Percentiles rank a stretch among this genome's conserved stretches.
Conservation (phyloP, 1,140 invertebrate species). For the Drosophila busckii region DNA sequence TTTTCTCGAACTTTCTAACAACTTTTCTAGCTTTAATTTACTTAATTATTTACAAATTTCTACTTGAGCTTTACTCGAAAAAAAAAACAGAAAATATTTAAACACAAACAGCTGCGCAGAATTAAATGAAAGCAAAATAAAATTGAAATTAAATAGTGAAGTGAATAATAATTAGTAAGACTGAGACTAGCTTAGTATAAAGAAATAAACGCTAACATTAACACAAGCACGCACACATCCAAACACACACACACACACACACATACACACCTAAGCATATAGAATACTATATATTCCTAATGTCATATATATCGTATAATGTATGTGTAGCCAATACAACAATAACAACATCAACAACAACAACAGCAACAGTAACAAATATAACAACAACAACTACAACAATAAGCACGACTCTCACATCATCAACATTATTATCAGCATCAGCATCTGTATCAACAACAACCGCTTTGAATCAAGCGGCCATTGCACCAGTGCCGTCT, state of each 20-base stretch:
- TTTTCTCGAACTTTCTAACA: constrained; percentile 10
- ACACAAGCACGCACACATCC: constrained; percentile 1
- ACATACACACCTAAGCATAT: not conserved
- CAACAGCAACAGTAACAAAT: constrained; percentile 54
- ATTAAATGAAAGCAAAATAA: not conserved
- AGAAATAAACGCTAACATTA: constrained; percentile 1
- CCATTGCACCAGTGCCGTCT: constrained; percentile 76
- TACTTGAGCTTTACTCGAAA: constrained; percentile 8
- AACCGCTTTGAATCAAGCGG: constrained; percentile 35
- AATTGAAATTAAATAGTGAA: constrained; percentile 3
- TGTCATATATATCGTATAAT: constrained; percentile 22
- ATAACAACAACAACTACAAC: constrained; percentile 45
- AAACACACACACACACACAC: not conserved
- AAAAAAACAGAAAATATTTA: too few relatives aligned
- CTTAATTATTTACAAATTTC: constrained; percentile 13
- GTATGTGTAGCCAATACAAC: constrained; percentile 52
- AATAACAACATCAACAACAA: constrained; percentile 42
- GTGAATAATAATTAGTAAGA: too few relatives aligned
- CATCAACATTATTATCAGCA: constrained; percentile 72
- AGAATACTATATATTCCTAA: not conserved
- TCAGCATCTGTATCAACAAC: constrained; percentile 59
- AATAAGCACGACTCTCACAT: constrained; percentile 67
- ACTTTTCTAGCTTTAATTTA: constrained; percentile 5
- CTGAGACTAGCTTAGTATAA: too few relatives aligned
- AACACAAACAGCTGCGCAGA: too few relatives aligned